Percentiles rank a stretch among this genome's conserved stretches.
phyloP scores from a whole-genome alignment of 1,140 invertebrate genomes.

The Micrasema longulum region DNA sequence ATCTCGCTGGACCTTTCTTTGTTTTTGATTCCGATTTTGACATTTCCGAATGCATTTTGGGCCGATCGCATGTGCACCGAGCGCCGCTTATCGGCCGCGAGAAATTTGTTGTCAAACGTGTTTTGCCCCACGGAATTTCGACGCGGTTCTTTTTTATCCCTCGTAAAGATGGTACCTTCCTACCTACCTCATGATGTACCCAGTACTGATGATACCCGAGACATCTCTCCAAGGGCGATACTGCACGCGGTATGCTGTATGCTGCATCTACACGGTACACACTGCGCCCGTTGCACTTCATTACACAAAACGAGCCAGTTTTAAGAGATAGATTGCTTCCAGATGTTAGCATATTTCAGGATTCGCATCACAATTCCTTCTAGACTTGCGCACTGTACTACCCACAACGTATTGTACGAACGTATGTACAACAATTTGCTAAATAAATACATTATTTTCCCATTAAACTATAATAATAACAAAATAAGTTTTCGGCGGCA shows the following conservation, averaged over 20 bases:
- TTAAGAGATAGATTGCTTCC: slow-evolving; percentile 13
- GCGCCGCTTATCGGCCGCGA: slow-evolving; percentile 21
- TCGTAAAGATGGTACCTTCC: slow-evolving; percentile 6
- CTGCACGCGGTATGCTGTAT: no score
- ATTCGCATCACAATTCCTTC: not conserved
- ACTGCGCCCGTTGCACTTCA: no score
- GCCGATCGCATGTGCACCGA: no score
- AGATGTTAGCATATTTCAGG: slow-evolving; percentile 5
- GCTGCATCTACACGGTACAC: no score
- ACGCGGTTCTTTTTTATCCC: slow-evolving; percentile 25
- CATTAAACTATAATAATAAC: no score
- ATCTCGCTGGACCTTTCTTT: not conserved
- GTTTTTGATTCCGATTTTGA: no score
- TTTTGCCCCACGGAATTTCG: slow-evolving; percentile 42
- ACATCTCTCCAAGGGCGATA: no score
- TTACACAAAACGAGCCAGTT: not conserved
- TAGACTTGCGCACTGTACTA: slow-evolving; percentile 20
- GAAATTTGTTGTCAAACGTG: slow-evolving; percentile 50
- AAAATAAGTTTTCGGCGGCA: no score
- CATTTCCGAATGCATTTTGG: slow-evolving; percentile 30
- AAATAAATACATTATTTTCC: no score
- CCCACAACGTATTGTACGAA: slow-evolving; percentile 15
- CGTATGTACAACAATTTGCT: slow-evolving; percentile 24
- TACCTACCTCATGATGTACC: no score
- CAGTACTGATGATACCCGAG: no score